Conservation (phyloP, 2,113 vertebrate genomes). For the Nycticryphes semicollaris region DNA sequence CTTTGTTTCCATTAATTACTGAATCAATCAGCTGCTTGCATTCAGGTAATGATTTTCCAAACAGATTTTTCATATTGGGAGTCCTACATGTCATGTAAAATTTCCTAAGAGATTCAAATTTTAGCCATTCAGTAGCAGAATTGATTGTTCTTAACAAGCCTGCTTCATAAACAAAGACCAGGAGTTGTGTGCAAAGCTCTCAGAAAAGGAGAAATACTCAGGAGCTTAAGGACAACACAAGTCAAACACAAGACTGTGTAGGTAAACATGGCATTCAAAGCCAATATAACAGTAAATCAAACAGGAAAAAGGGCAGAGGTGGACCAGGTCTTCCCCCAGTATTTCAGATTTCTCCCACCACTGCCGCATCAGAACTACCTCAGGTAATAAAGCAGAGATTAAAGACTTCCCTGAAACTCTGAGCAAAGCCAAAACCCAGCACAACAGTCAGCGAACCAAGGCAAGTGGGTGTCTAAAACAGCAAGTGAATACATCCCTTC, state of each 20-base stretch:
- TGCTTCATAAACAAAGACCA: background rate
- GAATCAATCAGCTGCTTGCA: background rate
- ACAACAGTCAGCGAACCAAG: background rate
- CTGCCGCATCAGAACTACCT: background rate
- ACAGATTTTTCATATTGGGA: background rate
- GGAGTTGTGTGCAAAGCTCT: background rate
- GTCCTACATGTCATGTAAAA: background rate
- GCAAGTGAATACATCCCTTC: background rate
- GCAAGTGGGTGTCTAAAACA: background rate
- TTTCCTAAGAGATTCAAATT: background rate
- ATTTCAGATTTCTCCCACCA: background rate
- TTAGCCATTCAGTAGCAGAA: background rate
- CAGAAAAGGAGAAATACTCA: background rate
- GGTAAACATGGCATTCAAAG: conserved; percentile 23
- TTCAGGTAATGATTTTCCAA: background rate
- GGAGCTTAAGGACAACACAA: background rate
- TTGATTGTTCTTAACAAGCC: background rate
- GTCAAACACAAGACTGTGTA: background rate
- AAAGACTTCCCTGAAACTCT: background rate
- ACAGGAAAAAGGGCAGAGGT: background rate
- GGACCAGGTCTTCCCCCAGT: background rate
- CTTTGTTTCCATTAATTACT: background rate
- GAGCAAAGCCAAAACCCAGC: background rate
- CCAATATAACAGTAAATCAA: background rate
- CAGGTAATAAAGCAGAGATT: background rate